Evolutionary conservation across 2,797 vertebrate genomes (phyloP).

Genomic region (Sebastes glaucus): DNA sequence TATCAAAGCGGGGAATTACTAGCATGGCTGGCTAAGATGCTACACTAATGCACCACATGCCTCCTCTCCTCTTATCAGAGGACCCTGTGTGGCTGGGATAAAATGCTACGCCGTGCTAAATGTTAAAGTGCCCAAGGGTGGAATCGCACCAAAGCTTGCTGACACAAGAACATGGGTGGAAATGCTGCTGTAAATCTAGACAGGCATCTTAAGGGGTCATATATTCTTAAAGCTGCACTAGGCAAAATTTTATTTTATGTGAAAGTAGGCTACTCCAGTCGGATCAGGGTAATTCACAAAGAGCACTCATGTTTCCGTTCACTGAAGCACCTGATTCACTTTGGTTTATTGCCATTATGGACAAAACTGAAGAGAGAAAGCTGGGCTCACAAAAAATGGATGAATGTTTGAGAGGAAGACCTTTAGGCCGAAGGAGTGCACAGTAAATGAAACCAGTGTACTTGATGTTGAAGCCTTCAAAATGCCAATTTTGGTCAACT

Average conservation of each 20-base stretch:
- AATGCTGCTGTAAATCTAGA: conserved; percentile 41
- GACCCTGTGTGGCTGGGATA: conserved; percentile 48
- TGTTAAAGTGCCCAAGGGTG: conserved; percentile 54
- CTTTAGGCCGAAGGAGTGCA: not conserved
- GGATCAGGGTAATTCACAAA: not conserved
- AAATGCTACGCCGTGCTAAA: conserved; percentile 64
- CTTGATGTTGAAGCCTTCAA: not conserved
- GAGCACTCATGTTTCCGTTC: not conserved
- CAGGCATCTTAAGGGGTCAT: conserved; percentile 16
- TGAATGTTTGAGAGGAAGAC: not conserved
- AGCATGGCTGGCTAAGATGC: conserved; percentile 54
- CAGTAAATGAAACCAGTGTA: not conserved
- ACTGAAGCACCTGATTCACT: not conserved
- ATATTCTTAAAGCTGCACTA: conserved; percentile 20
- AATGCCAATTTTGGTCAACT: not conserved
- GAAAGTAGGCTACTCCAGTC: not conserved
- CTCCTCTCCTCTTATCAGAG: conserved; percentile 54
- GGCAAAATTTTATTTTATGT: not conserved
- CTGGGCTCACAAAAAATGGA: not conserved
- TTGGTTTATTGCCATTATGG: not conserved
- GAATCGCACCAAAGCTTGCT: conserved; percentile 43
- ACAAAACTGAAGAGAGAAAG: not conserved
- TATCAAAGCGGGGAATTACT: conserved; percentile 63
- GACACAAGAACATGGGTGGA: conserved; percentile 47
- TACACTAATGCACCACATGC: conserved; percentile 48